Percentiles rank a stretch among this genome's conserved stretches.
Evolutionary conservation across 2,113 vertebrate genomes (phyloP).

Genomic region (Trematomus loennbergii): DNA sequence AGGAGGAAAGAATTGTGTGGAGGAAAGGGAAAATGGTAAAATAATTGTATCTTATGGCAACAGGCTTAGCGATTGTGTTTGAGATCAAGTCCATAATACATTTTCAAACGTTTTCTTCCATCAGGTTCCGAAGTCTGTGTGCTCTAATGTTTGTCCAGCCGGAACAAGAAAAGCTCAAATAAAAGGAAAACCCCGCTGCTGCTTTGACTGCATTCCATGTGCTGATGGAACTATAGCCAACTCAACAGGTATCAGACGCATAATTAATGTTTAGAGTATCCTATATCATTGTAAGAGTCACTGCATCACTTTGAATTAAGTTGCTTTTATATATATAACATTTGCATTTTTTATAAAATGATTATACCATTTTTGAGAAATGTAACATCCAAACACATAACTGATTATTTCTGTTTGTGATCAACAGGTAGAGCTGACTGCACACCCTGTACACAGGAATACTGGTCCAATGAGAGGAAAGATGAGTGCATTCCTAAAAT

Average conservation of each 20-base stretch:
- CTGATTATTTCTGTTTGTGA: not conserved
- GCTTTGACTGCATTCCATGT: slow-evolving; percentile 86
- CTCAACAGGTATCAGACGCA: slow-evolving; percentile 68
- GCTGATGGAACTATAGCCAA: slow-evolving; percentile 83
- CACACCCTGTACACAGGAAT: slow-evolving; percentile 73
- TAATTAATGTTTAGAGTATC: not conserved
- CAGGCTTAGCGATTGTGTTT: not conserved
- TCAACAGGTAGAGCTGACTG: slow-evolving; percentile 81
- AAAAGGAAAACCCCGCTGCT: slow-evolving; percentile 81
- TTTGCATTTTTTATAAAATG: not conserved
- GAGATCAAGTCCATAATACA: not conserved
- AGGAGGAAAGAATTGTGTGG: slow-evolving; percentile 78
- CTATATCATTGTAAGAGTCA: not conserved
- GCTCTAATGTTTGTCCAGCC: slow-evolving; percentile 73
- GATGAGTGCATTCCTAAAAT: slow-evolving; percentile 78
- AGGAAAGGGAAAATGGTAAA: slow-evolving; percentile 71
- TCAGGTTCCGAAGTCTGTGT: slow-evolving; percentile 79
- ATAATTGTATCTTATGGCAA: not conserved
- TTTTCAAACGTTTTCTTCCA: not conserved
- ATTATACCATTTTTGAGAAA: not conserved
- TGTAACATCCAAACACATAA: not conserved
- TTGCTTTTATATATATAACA: not conserved
- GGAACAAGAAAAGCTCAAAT: slow-evolving; percentile 82
- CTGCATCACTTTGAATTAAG: not conserved
- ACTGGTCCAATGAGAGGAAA: slow-evolving; percentile 80